Percentiles rank a stretch among this genome's conserved stretches.
Evolutionary conservation across 1,140 invertebrate genomes (phyloP).

Genomic region (Onthophagus taurus): DNA sequence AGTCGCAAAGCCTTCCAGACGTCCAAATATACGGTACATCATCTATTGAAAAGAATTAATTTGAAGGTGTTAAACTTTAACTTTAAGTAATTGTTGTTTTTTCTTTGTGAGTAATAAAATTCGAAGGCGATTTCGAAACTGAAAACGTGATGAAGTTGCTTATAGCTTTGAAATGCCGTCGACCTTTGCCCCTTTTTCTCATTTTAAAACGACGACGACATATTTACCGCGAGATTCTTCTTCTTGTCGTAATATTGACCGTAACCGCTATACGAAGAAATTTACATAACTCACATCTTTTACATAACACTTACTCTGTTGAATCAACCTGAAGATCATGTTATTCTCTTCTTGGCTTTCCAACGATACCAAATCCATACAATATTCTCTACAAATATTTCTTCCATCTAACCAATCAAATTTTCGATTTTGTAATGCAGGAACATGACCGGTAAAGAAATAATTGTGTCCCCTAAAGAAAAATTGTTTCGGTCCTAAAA

Average conservation of each 20-base stretch:
- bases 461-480: slow-evolving; percentile 78
- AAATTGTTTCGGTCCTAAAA: slow-evolving; percentile 81
- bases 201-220: too few species aligned
- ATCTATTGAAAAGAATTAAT: slow-evolving; percentile 47
- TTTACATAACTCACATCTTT: too few species aligned
- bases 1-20: slow-evolving; percentile 81
- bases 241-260: too few species aligned
- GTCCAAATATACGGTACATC: slow-evolving; percentile 91
- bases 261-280: too few species aligned
- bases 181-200: not conserved
- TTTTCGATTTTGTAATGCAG: slow-evolving; percentile 63
- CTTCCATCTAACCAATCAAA: slow-evolving; percentile 84
- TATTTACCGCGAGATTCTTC: too few species aligned
- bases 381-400: slow-evolving; percentile 83
- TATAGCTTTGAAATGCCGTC: not conserved
- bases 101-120: too few species aligned
- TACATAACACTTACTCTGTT: slow-evolving; percentile 58
- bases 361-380: slow-evolving; percentile 83
- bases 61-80: not conserved
- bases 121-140: not conserved
- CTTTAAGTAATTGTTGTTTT: too few species aligned
- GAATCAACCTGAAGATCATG: slow-evolving; percentile 75
- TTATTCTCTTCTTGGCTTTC: slow-evolving; percentile 86
- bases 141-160: not conserved
- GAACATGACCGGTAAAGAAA: slow-evolving; percentile 77